Base-by-base conservation (phyloP, 1,140 invertebrate species). In the Maniola jurtina region DNA sequence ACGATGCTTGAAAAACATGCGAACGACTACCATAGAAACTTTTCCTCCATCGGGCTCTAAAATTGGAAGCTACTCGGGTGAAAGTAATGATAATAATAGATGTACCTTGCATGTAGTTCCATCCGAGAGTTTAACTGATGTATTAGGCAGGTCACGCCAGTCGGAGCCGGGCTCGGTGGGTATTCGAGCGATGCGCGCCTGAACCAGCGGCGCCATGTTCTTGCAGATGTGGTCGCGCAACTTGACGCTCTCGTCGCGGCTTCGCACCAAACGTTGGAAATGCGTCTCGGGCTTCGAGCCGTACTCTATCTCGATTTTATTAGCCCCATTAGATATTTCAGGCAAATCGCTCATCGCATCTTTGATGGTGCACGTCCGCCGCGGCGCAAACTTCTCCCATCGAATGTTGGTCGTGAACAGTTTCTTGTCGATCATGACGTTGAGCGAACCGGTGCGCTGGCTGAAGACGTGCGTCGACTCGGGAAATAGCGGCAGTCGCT, bases 91-190 rank as follows among this genome's bases (percentile, higher is more conserved):
- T n/a, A n/a, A n/a, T n/a, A 34, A 36, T 40, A n/a, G 54, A 68
- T 64, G 54, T 72, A 92, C 89, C 73, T 93, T 93, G 38, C 92
- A 90, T 68, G 92, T 93, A 25, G 92, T 94, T 62, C 95, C 95
- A 88, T 97, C 95, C 9, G 91, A 93, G 8, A 97, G 89, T 50
- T 91, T 86, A 0, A 96, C 92, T 14, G 92, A 92, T 70, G 96
- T 93, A 79, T 98, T 98, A 0, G 97, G 97, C 8, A 98, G 88
- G 89, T 97, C 96, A 62, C 96, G 92, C 97, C 97, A 98, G 83
- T 98, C 96, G 7, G 96, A 95, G 10, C 96, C 96, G 11, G 93
- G 93, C 11, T 90, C 91, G 3, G 93, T 93, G 15, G 97, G 97
- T 67, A 97, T 95, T 68, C 96, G 91, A 42, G 92, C 89, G 75